Percentiles rank a stretch among this genome's conserved stretches.
Conservation (phyloP, 2,888 invertebrate species). For the Ceraclea dissimilis region DNA sequence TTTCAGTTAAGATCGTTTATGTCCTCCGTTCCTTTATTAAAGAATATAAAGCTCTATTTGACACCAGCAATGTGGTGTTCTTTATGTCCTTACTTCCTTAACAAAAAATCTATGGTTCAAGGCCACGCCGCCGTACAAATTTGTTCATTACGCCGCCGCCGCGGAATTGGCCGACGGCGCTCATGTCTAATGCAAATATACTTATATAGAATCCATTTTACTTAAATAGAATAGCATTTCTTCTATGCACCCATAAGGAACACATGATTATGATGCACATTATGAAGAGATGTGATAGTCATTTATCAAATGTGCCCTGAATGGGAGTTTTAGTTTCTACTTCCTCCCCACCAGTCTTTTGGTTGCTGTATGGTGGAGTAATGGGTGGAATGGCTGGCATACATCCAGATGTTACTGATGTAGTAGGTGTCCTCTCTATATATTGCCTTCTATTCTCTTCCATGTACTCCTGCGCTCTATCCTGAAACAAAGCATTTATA, state of each 20-base stretch:
- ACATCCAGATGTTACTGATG: not conserved
- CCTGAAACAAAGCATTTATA: conserved; percentile 9
- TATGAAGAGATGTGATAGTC: conserved; percentile 14
- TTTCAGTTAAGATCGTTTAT: too few species aligned
- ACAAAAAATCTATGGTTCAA: too few species aligned
- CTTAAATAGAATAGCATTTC: too few species aligned
- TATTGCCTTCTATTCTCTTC: conserved; percentile 1
- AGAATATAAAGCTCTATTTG: too few species aligned
- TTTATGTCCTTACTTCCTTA: too few species aligned
- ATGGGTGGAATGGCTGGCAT: conserved; percentile 1
- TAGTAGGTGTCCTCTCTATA: conserved; percentile 16
- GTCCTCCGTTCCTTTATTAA: too few species aligned
- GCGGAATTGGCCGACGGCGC: too few species aligned
- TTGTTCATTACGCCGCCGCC: too few species aligned
- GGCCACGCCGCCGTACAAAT: too few species aligned
- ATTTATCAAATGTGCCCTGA: conserved; percentile 8
- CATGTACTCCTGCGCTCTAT: conserved; percentile 20
- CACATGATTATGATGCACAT: conserved; percentile 11
- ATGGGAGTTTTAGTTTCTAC: conserved; percentile 7
- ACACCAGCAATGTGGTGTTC: too few species aligned
- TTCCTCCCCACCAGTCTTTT: conserved; percentile 8
- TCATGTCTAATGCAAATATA: too few species aligned
- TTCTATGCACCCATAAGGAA: conserved; percentile 4
- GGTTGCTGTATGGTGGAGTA: conserved; percentile 19
- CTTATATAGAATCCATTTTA: too few species aligned